These are phyloP conservation scores for Hyles lineata DNA, from an alignment of 2,888 invertebrate species.

Conservation along the genomic window DNA sequence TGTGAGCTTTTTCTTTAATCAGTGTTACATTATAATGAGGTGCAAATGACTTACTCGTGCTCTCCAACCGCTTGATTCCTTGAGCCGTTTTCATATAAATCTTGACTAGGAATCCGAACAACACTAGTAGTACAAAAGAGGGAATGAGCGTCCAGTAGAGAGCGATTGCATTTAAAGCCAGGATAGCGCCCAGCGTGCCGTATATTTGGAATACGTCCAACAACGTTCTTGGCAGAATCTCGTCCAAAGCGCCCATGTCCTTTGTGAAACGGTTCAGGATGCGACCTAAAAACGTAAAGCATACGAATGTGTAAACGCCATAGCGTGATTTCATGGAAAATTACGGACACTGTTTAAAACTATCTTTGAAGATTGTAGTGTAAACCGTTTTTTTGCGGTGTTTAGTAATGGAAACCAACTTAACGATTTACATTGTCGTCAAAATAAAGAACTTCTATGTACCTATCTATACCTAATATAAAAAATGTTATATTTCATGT, in stretches of 20 bases:
- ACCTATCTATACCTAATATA: too few relatives aligned
- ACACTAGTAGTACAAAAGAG: constrained; percentile 80
- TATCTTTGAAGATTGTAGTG: too few relatives aligned
- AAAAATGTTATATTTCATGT: too few relatives aligned
- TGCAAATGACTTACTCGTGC: constrained; percentile 80
- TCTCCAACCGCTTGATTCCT: constrained; percentile 87
- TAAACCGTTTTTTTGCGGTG: too few relatives aligned
- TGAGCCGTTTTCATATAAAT: constrained; percentile 89
- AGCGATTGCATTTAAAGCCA: constrained; percentile 86
- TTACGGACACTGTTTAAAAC: not conserved
- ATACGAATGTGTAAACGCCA: not conserved
- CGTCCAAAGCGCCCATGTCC: constrained; percentile 93
- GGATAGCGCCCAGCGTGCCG: constrained; percentile 79
- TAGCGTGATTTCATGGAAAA: constrained; percentile 30
- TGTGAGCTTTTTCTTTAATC: too few relatives aligned
- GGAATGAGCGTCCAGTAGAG: constrained; percentile 86
- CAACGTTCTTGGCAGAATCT: constrained; percentile 88
- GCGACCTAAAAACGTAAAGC: constrained; percentile 77
- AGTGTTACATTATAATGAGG: not conserved
- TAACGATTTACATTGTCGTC: too few relatives aligned
- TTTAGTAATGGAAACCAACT: too few relatives aligned
- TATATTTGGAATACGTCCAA: constrained; percentile 87
- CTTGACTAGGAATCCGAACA: constrained; percentile 85
- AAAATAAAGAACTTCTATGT: too few relatives aligned
- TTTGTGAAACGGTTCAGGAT: constrained; percentile 93